Evolutionary conservation across 1,140 invertebrate species (phyloP).

Genomic region (Brachionus manjavacas): DNA sequence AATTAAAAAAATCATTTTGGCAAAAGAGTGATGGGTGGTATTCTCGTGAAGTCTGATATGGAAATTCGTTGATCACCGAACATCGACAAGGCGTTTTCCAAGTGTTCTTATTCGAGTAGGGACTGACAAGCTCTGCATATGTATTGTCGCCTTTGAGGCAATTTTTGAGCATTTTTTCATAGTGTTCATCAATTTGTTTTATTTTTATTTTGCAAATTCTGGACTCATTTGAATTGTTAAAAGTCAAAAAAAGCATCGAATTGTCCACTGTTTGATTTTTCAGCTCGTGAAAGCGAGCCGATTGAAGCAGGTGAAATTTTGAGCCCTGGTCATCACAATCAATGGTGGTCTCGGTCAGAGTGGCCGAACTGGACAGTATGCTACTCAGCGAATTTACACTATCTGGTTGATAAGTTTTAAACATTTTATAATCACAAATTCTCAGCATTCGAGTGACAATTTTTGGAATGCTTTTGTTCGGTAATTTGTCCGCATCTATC

Average conservation of each 20-base stretch:
- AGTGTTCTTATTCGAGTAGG: slow-evolving; percentile 6
- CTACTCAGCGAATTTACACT: background rate
- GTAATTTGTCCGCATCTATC: background rate
- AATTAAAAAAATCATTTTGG: slow-evolving; percentile 41
- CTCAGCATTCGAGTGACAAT: slow-evolving; percentile 40
- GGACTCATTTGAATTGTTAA: slow-evolving; percentile 18
- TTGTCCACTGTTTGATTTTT: background rate
- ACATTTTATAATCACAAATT: slow-evolving; percentile 30
- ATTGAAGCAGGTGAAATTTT: slow-evolving; percentile 10
- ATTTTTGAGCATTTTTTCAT: slow-evolving; percentile 14
- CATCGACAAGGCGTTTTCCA: slow-evolving; percentile 39
- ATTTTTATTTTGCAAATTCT: slow-evolving; percentile 11
- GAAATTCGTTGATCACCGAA: background rate
- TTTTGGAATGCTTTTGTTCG: background rate
- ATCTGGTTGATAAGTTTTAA: background rate
- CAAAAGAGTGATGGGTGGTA: background rate
- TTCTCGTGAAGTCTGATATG: background rate
- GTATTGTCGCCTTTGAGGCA: slow-evolving; percentile 3
- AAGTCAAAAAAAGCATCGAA: slow-evolving; percentile 17
- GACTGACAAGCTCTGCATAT: slow-evolving; percentile 37
- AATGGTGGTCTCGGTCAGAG: slow-evolving; percentile 23
- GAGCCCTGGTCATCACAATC: background rate
- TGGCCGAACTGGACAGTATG: background rate
- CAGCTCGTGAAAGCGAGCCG: slow-evolving; percentile 22
- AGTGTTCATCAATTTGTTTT: slow-evolving; percentile 28